Evolutionary conservation across 1,140 invertebrate species (phyloP), one percentile per base, ranked within the genome.

Genomic region (Eupeodes corollae): DNA sequence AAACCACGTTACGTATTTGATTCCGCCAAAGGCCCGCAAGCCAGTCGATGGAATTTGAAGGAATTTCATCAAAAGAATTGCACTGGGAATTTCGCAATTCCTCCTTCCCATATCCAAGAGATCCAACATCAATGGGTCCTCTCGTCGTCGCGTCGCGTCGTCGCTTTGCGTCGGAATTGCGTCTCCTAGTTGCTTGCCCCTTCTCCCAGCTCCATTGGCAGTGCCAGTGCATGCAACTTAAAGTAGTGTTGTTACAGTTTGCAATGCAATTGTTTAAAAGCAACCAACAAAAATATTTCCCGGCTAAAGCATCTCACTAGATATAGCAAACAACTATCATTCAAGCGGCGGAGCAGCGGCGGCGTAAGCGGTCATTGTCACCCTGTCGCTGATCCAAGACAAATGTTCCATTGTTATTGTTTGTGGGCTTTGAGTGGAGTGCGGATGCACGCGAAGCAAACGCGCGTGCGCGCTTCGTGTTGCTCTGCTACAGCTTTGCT

Each of bases 331-430:
- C 21, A 26, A 26, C 21, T 26, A 26, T 26, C 21, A 26, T 26
- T 26, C 21, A 26, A 26, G 43, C 26, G 44, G 8, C 33, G 10
- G 21, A 16, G 45, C 32, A 16, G 8, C 34, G 18, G 6, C 15
- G 18, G 15, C n/a, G 40, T 43, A 37, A 33, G 49, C 49, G 44
- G 49, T 50, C 49, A 46, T 46, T 46, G 49, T 50, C 49, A 46
- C 39, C 39, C 44, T 42, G 30, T 50, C 21, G 41, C 35, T 45
- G 39, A 37, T 31, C 32, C 26, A 46, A 50, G 42, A 47, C 45
- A 42, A 52, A 54, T 52, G 43, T 50, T 21, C 46, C 43, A 56
- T 54, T 50, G 52, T 53, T 50, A 21, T 39, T 19, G 21, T 26
- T 26, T 26, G 21, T 26, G 21, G 21, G 3, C 21, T 26, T 26